A percentile compares a stretch with the other conserved stretches of the same genome.
Conservation (phyloP, 2,797 vertebrate species). For the Pygocentrus nattereri region DNA sequence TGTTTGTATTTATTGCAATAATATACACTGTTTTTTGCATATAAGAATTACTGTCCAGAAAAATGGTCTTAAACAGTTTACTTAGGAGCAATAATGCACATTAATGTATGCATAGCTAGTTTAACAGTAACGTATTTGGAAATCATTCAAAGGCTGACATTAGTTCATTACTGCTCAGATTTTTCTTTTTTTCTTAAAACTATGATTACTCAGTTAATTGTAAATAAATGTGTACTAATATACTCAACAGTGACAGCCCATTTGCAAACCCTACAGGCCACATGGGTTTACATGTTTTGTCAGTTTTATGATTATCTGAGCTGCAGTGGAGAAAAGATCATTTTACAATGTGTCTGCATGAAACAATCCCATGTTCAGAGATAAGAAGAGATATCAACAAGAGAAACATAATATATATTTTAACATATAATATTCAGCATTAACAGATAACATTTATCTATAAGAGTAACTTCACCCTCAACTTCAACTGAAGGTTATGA, state of each 20-base stretch:
- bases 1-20: too few relatives aligned
- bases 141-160: too few relatives aligned
- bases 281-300: not conserved
- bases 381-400: slow-evolving; percentile 18
- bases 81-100: too few relatives aligned
- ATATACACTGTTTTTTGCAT: too few relatives aligned
- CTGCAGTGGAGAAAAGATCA: not conserved
- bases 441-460: too few relatives aligned
- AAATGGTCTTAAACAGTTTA: too few relatives aligned
- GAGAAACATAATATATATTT: not conserved
- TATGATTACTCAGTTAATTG: not conserved
- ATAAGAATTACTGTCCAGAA: too few relatives aligned
- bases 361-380: not conserved
- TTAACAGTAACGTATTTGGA: too few relatives aligned
- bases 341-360: not conserved
- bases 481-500: not conserved
- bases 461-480: not conserved
- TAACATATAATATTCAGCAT: too few relatives aligned
- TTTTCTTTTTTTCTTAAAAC: too few relatives aligned
- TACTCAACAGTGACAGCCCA: not conserved
- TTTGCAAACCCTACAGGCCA: not conserved
- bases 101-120: too few relatives aligned
- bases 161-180: too few relatives aligned
- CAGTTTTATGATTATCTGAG: not conserved
- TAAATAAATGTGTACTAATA: not conserved